phyloP scores from a whole-genome alignment of 2,113 vertebrate genomes.

The Muntiacus reevesi region DNA sequence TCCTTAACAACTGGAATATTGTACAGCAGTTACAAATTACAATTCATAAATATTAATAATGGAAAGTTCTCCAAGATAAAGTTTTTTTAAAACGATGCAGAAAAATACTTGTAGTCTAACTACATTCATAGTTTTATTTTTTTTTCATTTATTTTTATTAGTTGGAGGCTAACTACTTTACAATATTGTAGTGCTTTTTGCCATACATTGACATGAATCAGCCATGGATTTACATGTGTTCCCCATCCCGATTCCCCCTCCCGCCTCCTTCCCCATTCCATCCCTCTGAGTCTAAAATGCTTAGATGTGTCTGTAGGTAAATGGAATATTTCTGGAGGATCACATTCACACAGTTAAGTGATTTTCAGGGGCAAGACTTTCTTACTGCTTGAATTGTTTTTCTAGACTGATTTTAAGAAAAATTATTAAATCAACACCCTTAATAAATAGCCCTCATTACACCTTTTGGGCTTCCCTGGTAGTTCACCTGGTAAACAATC shows the following conservation, averaged over 20 bases:
- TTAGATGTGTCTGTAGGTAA: neutral
- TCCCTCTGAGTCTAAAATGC: neutral
- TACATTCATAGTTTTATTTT: neutral
- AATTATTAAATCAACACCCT: neutral
- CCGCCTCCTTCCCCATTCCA: too few species aligned
- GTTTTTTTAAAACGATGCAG: neutral
- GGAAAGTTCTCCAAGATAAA: neutral
- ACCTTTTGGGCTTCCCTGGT: neutral
- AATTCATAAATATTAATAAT: neutral
- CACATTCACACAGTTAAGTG: neutral
- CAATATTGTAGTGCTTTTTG: too few species aligned
- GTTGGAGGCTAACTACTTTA: too few species aligned
- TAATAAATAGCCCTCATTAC: neutral
- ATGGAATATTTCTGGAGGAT: neutral
- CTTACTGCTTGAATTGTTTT: neutral
- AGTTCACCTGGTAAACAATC: neutral
- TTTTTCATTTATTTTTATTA: too few species aligned
- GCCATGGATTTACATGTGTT: too few species aligned
- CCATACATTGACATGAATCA: too few species aligned
- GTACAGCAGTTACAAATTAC: neutral
- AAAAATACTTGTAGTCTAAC: neutral
- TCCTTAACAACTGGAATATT: neutral
- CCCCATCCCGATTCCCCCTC: too few species aligned
- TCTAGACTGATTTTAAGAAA: neutral
- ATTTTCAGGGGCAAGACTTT: neutral